Base-by-base conservation (phyloP, 2,797 vertebrate species). In the Sciurus vulgaris region DNA sequence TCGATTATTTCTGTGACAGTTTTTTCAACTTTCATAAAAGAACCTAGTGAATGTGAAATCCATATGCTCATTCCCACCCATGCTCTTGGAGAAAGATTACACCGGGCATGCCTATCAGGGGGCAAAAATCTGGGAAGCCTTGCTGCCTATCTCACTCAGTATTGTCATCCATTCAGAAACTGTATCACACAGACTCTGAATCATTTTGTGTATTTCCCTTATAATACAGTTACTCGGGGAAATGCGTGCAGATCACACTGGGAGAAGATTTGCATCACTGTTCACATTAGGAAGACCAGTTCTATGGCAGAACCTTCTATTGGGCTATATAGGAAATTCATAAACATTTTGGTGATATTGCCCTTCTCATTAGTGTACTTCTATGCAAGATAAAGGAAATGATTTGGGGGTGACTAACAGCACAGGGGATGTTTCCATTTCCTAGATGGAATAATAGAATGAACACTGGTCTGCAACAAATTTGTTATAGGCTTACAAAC, bases 201-300 rank as follows among this genome's bases (percentile, higher is more conserved):
- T 69, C 3, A 5, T n/a, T n/a, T 72, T 14, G 47, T 3, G 38
- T 4, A 30, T n/a, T 77, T 72, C 26, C 56, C 14, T 86, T 33
- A 3, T 24, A 51, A 7, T 6, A 17, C 4, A 82, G 30, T 12
- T 7, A 33, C 12, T 38, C 28, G 30, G 4, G 17, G 44, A 63
- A 35, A 38, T 17, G 26, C 14, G 7, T 44, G 11, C 11, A 70
- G 35, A 0, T 44, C 7, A 4, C 3, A 1, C 5, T 8, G 0
- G 14, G 7, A 6, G 63, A 65, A 10, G 17, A n/a, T 63, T 88
- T 61, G 61, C 6, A 12, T 35, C 17, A 7, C 33, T 51, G 12
- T 20, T 26, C 24, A 5, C 7, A 61, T 41, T 38, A 30, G 18
- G 11, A 78, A 86, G 41, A 28, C 7, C 26, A 51, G 47, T 59